Evolutionary conservation across 2,113 vertebrate genomes (phyloP), one percentile per base, ranked within the genome.

Genomic region (Pongo abelii): DNA sequence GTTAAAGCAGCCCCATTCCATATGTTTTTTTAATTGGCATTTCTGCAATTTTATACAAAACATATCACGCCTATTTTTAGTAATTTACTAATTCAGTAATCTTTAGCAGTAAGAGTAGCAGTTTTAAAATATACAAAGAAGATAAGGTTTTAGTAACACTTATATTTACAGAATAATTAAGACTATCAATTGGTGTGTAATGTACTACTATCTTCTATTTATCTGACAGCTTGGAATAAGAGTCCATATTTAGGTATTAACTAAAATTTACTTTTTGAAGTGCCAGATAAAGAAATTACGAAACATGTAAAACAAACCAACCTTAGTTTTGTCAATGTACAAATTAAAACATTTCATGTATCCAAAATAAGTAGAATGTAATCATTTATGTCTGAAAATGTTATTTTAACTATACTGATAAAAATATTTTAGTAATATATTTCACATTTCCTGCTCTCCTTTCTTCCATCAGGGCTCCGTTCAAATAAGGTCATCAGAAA

Each of bases 121-220:
- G 23, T 52, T 84, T 93, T 23, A 95, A 97, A 86, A 84, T 79
- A 91, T 8, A 78, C 10, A 57, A 86, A 91, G 48, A 67, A 91
- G 69, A 30, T 93, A 94, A 94, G 4, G 32, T 43, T 84, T 90
- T 87, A 80, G 61, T 87, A 18, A 93, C 20, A 92, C 1, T 64
- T 23, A 32, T 94, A 86, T 88, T 40, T 96, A 14, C 38, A 90
- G 55, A 52, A 69, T 57, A 78, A 72, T 77, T 46, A 95, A 93
- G 32, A 64, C 13, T 57, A 59, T 78, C 64, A 75, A 64, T 40
- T 93, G 75, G 12, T 70, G 48, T 96, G 69, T 46, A 83, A 81
- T 78, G 78, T 64, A 23, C 10, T 74, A 81, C 7, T 90, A 8
- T 96, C 18, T 91, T 95, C 46, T 8, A 70, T 43, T 96, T 88